These are phyloP conservation scores for Hydropsyche tenuis DNA, from an alignment of 1,140 invertebrate species.

Conservation along the genomic window DNA sequence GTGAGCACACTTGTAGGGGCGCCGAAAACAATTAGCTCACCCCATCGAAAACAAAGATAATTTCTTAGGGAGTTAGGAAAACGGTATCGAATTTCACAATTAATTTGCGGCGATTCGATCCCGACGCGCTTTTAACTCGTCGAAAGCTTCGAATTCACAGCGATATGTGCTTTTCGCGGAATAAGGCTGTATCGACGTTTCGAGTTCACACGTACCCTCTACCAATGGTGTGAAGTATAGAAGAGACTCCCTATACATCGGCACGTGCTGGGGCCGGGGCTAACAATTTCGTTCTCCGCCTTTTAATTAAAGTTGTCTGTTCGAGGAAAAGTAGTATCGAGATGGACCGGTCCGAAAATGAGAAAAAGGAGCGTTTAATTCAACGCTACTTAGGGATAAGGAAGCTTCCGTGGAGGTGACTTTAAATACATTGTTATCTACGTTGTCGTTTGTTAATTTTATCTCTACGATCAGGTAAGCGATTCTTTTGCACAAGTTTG, in stretches of 20 bases:
- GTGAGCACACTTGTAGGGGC: slow-evolving; percentile 19
- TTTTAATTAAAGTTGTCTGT: slow-evolving; percentile 35
- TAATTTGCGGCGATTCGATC: slow-evolving; percentile 43
- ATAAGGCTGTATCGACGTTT: neutral
- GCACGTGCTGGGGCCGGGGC: neutral
- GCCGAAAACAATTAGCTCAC: slow-evolving; percentile 43
- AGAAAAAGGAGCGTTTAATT: slow-evolving; percentile 34
- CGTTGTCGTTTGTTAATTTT: slow-evolving; percentile 29
- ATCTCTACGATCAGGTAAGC: slow-evolving; percentile 6
- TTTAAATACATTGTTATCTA: slow-evolving; percentile 33
- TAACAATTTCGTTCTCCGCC: slow-evolving; percentile 21
- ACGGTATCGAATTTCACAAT: slow-evolving; percentile 46
- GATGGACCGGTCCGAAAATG: slow-evolving; percentile 25
- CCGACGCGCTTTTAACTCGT: neutral
- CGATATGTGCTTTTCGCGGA: neutral
- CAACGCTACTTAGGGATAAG: slow-evolving; percentile 8
- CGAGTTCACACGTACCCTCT: neutral
- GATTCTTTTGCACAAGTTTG: slow-evolving; percentile 15
- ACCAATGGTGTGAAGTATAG: neutral
- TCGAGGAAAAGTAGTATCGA: slow-evolving; percentile 23
- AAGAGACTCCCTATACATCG: neutral
- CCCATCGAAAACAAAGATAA: slow-evolving; percentile 37
- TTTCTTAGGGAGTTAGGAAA: slow-evolving; percentile 22
- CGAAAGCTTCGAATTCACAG: neutral
- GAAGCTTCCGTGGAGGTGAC: neutral